These are phyloP conservation scores for Neoniphon sammara DNA, from an alignment of 2,797 vertebrate species.

Conservation along the genomic window DNA sequence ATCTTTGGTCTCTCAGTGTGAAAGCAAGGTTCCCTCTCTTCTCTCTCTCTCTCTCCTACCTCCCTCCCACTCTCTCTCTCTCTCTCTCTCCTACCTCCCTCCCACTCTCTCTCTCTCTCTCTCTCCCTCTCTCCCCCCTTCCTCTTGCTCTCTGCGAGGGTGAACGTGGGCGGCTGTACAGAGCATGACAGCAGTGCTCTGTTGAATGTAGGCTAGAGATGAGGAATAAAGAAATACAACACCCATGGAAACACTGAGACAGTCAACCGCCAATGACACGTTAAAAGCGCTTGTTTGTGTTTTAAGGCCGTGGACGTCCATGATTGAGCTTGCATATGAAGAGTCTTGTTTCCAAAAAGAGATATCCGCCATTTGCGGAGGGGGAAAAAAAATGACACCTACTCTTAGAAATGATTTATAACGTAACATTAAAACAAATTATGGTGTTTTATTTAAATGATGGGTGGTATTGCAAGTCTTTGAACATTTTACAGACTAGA, in stretches of 20 bases:
- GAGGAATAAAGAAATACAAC: constrained; percentile 73
- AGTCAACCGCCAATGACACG: constrained; percentile 10
- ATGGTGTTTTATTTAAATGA: constrained; percentile 18
- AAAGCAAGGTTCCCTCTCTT: constrained; percentile 75
- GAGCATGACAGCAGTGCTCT: constrained; percentile 79
- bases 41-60: constrained; percentile 57
- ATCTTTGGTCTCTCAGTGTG: constrained; percentile 69
- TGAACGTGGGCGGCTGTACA: constrained; percentile 80
- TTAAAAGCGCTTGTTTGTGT: constrained; percentile 62
- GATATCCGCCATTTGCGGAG: not conserved
- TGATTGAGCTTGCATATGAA: not conserved
- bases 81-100: constrained; percentile 17
- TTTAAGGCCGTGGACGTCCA: constrained; percentile 11
- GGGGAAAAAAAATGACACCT: no score
- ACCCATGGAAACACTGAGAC: constrained; percentile 68
- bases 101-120: constrained; percentile 14
- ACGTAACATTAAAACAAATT: not conserved
- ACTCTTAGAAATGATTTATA: constrained; percentile 12
- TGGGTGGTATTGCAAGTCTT: constrained; percentile 25
- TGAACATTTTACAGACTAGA: constrained; percentile 2
- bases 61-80: constrained; percentile 39
- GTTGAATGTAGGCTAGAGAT: constrained; percentile 78
- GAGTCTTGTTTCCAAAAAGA: not conserved
- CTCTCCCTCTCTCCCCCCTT: constrained; percentile 32
- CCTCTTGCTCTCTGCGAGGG: constrained; percentile 71